Conservation (phyloP, 2,113 vertebrate genomes). For the Athene noctua region DNA sequence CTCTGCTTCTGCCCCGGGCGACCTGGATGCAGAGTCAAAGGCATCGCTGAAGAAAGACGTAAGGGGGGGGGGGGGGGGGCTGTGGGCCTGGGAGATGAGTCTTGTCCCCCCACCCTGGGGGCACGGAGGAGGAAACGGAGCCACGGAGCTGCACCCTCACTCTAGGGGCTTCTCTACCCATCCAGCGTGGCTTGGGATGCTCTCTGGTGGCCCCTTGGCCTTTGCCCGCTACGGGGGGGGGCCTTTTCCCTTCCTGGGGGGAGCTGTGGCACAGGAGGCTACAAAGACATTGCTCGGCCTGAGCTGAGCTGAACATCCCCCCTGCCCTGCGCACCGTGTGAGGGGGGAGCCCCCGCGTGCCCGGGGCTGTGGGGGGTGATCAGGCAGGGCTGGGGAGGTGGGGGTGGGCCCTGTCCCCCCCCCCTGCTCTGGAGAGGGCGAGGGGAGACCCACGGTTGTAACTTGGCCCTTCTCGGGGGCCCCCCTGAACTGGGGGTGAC, state of each 20-base stretch:
- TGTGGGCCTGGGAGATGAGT: background rate
- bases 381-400: fast-evolving
- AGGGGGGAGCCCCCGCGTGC: background rate
- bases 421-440: background rate
- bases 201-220: background rate
- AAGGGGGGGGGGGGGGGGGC: background rate
- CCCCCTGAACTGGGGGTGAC: too few species aligned
- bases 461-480: background rate
- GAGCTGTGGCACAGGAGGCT: background rate
- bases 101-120: background rate
- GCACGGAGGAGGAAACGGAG: background rate
- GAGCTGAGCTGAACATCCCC: background rate
- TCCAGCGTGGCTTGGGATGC: fast-evolving
- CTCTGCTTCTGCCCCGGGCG: background rate
- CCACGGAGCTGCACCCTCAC: too few species aligned
- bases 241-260: background rate
- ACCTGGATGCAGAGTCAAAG: slow-evolving; percentile 66
- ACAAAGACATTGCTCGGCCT: fast-evolving
- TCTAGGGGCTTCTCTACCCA: fast-evolving
- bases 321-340: too few species aligned
- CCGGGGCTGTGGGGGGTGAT: background rate
- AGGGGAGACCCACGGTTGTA: background rate
- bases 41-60: slow-evolving; percentile 60
- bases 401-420: background rate
- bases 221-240: background rate